Percentiles rank a stretch among this genome's conserved stretches.
Evolutionary conservation across 1,140 invertebrate genomes (phyloP).

Genomic region (Drosophila ogumai): DNA sequence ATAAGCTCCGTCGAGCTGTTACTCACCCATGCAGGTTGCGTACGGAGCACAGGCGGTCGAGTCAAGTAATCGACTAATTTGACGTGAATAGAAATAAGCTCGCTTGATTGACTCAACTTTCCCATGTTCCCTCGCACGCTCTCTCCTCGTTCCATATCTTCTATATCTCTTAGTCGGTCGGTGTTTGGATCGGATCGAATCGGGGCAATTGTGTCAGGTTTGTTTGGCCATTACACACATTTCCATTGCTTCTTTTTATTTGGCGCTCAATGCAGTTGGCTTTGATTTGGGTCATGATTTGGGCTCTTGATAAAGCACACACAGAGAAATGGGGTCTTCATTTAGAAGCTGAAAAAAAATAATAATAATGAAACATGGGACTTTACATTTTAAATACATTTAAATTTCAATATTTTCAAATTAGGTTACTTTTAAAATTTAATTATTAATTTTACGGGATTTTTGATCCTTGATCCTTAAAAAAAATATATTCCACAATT

Average conservation of each 20-base stretch:
- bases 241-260: slow-evolving; percentile 47
- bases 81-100: slow-evolving; percentile 32
- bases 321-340: not conserved
- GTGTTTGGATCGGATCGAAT: slow-evolving; percentile 6
- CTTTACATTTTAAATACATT: not conserved
- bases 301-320: slow-evolving; percentile 53
- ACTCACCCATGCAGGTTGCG: slow-evolving; percentile 27
- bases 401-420: too few relatives aligned
- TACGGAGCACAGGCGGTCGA: slow-evolving; percentile 6
- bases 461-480: too few relatives aligned
- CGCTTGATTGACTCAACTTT: slow-evolving; percentile 46
- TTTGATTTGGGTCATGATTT: slow-evolving; percentile 71
- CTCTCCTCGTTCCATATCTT: slow-evolving; percentile 1
- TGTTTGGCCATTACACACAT: slow-evolving; percentile 40
- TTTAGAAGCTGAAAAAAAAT: not conserved
- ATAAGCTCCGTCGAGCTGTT: not conserved
- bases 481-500: too few relatives aligned
- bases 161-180: slow-evolving; percentile 23
- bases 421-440: too few relatives aligned
- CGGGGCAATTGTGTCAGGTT: slow-evolving; percentile 44
- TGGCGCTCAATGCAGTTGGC: slow-evolving; percentile 48
- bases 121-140: slow-evolving; percentile 1
- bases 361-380: not conserved
- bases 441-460: too few relatives aligned
- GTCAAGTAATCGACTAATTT: slow-evolving; percentile 45